Evolutionary conservation across 2,113 vertebrate species (phyloP), one percentile per base, ranked within the genome.

Genomic region (Pangasianodon hypophthalmus): DNA sequence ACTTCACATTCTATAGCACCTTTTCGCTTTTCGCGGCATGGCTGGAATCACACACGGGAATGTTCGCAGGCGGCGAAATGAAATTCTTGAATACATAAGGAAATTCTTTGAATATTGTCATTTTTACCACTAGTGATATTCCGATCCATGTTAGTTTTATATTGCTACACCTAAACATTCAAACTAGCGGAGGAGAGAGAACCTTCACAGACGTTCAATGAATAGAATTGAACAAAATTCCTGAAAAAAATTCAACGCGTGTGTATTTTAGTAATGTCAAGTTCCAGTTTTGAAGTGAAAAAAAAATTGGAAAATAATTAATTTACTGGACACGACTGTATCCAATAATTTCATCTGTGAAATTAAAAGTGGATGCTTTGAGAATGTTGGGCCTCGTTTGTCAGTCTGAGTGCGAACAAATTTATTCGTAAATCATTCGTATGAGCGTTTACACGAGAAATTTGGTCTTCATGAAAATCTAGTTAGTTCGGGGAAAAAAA

Each of bases 1-100:
- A 88, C 90, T 95, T 95, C 95, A 95, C 95, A 96, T 89, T 58
- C 85, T 79, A 91, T 92, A 87, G 62, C 89, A 85, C 88, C 88
- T 88, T 41, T 32, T 58, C 84, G 6, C 54, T 83, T 41, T 44
- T 84, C 7, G 54, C 54, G 8, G 21, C 80, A 82, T 5, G 19
- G 77, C 77, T 37, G 6, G 24, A 81, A 48, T 29, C 37, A 32
- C 80, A 54, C 14, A 3, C 9, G 52, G 32, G 32, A 83, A 60
- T 37, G 80, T 62, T 64, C 41, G 21, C 58, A 64, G 21, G 56
- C 4, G 56, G 11, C 6, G 37, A 62, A 84, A 64, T 84, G n/a
- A 84, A 82, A 82, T 82, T 21, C 52, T 52, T 24, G 9, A 77
- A 26, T 26, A 19, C 16, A 13, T 10, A 67, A 71, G 32, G 21